Evolutionary conservation across 1,140 invertebrate genomes (phyloP), one percentile per base, ranked within the genome.

Genomic region (Capitella teleta): DNA sequence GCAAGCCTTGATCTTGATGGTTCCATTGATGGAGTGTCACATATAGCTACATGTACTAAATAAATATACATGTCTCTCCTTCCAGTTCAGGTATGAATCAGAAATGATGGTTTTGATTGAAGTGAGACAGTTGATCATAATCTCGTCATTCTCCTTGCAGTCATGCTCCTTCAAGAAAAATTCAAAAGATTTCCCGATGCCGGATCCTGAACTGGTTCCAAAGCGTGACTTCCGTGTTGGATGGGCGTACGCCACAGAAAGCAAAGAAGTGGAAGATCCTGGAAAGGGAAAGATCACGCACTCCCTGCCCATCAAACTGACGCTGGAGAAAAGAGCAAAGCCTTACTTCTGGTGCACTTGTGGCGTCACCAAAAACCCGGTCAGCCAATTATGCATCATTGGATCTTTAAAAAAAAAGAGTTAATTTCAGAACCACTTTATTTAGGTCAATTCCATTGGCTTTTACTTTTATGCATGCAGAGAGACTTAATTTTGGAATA

Each of bases 311-410:
- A 92, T 92, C 54, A 88, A 83, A 72, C 72, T 89, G 23, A 69
- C 60, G 5, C 75, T 89, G 32, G 76, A 83, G 61, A 73, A 74
- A 68, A 82, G 80, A 23, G 93, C 94, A 74, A 80, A 69, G n/a
- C 18, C 19, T 36, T 98, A 98, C 68, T 67, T 74, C 14, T 98
- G 92, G 91, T 98, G 94, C 71, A 68, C 84, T 2, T 98, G 95
- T 76, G 94, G 95, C 3, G 79, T 81, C 47, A 95, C 91, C 58
- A 84, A 90, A 59, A 80, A 70, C 46, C 91, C 83, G 75, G 80
- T 80, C 67, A 59, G 52, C 28, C 19, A 16, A 36, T 5, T 16
- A 19, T 10, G 21, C 3, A 10, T 16, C n/a, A 44, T 10, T 25
- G 36, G 36, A 18, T 5, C 5, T 34, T 16, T 34, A 34, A 10